Base-by-base conservation (phyloP, 2,888 invertebrate species). In the Lottia scabra region DNA sequence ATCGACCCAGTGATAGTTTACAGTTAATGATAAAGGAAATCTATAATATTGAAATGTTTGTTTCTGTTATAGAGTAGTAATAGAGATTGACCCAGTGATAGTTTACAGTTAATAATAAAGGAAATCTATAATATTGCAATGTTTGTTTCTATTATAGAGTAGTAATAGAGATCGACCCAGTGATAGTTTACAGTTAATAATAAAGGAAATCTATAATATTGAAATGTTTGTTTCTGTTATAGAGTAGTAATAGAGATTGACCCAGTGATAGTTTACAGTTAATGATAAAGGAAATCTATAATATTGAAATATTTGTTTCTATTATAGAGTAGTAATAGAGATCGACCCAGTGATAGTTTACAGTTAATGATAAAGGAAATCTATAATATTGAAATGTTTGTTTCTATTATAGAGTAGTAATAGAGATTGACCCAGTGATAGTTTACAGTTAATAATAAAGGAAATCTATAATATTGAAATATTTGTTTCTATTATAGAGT, bases 111-210 rank as follows among this genome's bases (percentile, higher is more conserved):
- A 73, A 90, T 90, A n/a, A n/a, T n/a, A n/a, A n/a, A 30, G 30
- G 5, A 30, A 30, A 30, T 30, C 3, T 30, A 5, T n/a, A 30
- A 30, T 30, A 4, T 30, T 30, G 5, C 2, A 30, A 30, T 30
- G 2, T 30, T 30, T 30, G 19, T 67, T 65, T 48, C 38, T 70
- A 30, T 80, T 82, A 38, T 83, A 91, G 91, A 88, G 86, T 46
- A 85, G 87, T 46, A 87, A 89, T 71, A 84, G 88, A 46, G 90
- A 91, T 71, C 89, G 83, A 56, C 85, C 87, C 0, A 89, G 88
- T 81, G 89, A 90, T 76, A 88, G 87, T 38, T 83, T 91, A 30
- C 90, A 91, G 76, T 82, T 92, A 73, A 90, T 90, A n/a, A n/a
- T n/a, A n/a, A n/a, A 30, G 30, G 5, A 30, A 30, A 30, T 30